Base-by-base conservation (phyloP, 1,140 invertebrate genomes). In the Nixonia krombeini region DNA sequence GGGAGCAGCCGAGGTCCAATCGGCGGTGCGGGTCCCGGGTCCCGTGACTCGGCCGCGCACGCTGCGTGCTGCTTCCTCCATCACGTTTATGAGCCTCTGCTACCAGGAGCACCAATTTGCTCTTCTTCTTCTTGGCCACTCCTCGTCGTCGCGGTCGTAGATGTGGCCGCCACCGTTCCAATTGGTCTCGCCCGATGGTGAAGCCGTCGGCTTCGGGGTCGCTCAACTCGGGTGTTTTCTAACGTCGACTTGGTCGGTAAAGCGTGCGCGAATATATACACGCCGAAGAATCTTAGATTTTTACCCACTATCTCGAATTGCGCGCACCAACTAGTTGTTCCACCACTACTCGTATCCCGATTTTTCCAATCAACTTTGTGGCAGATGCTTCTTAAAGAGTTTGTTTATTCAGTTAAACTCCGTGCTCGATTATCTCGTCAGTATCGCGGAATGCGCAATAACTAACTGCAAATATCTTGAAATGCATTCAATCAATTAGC, bases 71-170 rank as follows among this genome's bases (percentile, higher is more conserved):
- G 59, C 76, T 44, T 77, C 74, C 78, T 82, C 79, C 76, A 74
- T 70, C 16, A 12, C 12, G 47, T 45, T 82, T 70, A 80, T 85
- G 74, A 28, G 53, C 49, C 59, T 80, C 83, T 81, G 75, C 37
- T 84, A 78, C 72, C 35, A 70, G 66, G 81, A 85, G 83, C 81
- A 85, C 83, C 81, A 85, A 83, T 84, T 85, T 85, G 82, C 83
- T 85, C 83, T 85, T 85, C 83, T 85, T 85, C 83, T 84, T 83
- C 82, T 84, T 78, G 79, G 71, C 82, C 82, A 84, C 81, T 85
- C 80, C 79, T 84, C 75, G 71, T 62, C 50, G 44, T 57, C 51
- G 55, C 42, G 38, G 58, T 57, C 41, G 72, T 65, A 35, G 45
- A 58, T 59, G 45, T 18, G 33, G 47, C 47, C 70, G 52, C 52